These are phyloP conservation scores for Melieria crassipennis DNA, from an alignment of 2,888 invertebrate species.

Conservation along the genomic window DNA sequence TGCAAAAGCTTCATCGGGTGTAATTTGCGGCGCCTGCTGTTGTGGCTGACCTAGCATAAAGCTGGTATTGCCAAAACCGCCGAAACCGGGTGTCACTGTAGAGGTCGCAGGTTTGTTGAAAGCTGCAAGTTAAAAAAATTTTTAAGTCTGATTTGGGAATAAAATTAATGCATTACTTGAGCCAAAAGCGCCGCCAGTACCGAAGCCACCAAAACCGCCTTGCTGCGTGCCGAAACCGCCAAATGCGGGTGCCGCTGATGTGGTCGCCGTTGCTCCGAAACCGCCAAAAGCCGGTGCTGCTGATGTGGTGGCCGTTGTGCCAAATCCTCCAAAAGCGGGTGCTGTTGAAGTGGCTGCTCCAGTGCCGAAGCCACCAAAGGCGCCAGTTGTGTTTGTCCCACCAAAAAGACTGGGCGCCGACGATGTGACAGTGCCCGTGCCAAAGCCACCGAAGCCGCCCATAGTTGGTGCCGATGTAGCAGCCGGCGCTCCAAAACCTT, in stretches of 20 bases:
- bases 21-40: conserved; percentile 68
- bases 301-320: conserved; percentile 54
- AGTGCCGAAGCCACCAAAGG: conserved; percentile 66
- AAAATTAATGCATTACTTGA: conserved; percentile 39
- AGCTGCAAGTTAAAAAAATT: conserved; percentile 42
- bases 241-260: conserved; percentile 64
- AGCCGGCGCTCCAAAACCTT: conserved; percentile 33
- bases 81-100: conserved; percentile 65
- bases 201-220: conserved; percentile 66
- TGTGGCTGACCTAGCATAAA: conserved; percentile 64
- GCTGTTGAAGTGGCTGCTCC: conserved; percentile 61
- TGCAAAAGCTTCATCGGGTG: conserved; percentile 76
- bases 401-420: conserved; percentile 53
- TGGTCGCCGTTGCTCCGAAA: conserved; percentile 62
- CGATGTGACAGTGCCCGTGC: conserved; percentile 48
- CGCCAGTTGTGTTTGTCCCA: conserved; percentile 44
- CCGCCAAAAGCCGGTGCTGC: conserved; percentile 60
- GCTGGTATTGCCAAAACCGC: conserved; percentile 68
- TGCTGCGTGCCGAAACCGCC: conserved; percentile 66
- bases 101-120: conserved; percentile 63
- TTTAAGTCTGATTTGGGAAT: neutral
- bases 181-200: conserved; percentile 52
- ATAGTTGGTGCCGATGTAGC: conserved; percentile 47
- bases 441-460: conserved; percentile 56
- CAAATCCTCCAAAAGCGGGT: conserved; percentile 65